A percentile compares a stretch with the other conserved stretches of the same genome.
Evolutionary conservation across 2,888 invertebrate genomes (phyloP).

Genomic region (Amiota mariae): DNA sequence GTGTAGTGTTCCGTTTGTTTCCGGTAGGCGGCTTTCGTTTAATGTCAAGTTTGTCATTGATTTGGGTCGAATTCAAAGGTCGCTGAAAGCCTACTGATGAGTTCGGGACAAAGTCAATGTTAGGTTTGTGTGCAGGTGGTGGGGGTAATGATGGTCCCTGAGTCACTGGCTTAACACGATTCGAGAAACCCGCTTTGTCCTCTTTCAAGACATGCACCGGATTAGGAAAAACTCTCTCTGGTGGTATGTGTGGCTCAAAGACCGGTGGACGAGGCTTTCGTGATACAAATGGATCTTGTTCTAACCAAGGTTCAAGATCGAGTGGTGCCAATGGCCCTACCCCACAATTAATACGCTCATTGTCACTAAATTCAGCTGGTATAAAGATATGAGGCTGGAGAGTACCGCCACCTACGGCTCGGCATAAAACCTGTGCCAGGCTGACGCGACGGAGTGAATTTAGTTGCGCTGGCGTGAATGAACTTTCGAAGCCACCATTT

Average conservation of each 20-base stretch:
- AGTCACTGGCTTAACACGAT: slow-evolving; percentile 51
- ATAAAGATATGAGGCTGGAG: slow-evolving; percentile 73
- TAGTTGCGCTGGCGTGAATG: slow-evolving; percentile 84
- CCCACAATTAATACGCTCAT: slow-evolving; percentile 70
- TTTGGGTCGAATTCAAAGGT: slow-evolving; percentile 64
- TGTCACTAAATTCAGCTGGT: slow-evolving; percentile 68
- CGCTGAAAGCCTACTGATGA: slow-evolving; percentile 59
- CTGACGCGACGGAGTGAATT: slow-evolving; percentile 82
- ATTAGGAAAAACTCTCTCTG: slow-evolving; percentile 55
- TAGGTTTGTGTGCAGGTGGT: slow-evolving; percentile 41
- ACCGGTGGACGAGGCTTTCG: slow-evolving; percentile 36
- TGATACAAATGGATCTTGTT: slow-evolving; percentile 69
- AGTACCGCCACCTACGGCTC: slow-evolving; percentile 71
- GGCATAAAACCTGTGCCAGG: slow-evolving; percentile 79
- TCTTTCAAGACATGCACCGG: slow-evolving; percentile 49
- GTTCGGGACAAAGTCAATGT: slow-evolving; percentile 61
- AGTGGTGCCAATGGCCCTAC: slow-evolving; percentile 63
- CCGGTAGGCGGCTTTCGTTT: slow-evolving; percentile 69
- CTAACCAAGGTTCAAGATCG: slow-evolving; percentile 71
- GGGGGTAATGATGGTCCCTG: neutral
- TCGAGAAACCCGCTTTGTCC: slow-evolving; percentile 63
- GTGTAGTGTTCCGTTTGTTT: slow-evolving; percentile 63
- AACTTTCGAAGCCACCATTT: slow-evolving; percentile 82
- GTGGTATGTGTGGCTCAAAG: slow-evolving; percentile 28
- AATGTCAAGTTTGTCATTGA: slow-evolving; percentile 79